Evolutionary conservation across 2,113 vertebrate species (phyloP).

Genomic region (Otocyon megalotis): DNA sequence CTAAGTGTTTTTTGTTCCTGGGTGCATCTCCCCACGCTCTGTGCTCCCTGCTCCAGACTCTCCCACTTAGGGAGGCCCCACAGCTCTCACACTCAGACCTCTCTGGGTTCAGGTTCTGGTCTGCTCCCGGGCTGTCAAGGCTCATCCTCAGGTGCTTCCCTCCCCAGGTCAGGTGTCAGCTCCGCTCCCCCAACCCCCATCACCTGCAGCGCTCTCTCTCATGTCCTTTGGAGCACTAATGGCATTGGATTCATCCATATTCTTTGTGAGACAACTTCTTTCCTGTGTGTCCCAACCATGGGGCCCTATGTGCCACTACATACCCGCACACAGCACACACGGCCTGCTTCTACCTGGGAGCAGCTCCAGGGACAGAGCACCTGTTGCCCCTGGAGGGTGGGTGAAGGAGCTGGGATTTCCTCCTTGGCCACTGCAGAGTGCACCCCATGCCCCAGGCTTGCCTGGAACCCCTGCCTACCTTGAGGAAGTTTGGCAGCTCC

Average conservation of each 20-base stretch:
- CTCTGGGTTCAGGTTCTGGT: neutral
- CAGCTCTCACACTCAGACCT: neutral
- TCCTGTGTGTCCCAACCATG: accelerated
- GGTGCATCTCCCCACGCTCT: accelerated
- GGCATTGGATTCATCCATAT: neutral
- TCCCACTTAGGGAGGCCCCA: neutral
- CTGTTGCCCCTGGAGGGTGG: neutral
- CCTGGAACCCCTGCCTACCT: conserved; percentile 58
- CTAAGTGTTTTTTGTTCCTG: neutral
- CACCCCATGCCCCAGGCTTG: neutral
- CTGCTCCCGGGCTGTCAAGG: neutral
- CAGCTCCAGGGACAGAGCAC: neutral
- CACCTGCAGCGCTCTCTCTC: neutral
- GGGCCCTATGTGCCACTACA: neutral
- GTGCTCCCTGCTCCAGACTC: neutral
- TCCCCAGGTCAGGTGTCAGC: neutral
- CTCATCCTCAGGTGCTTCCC: accelerated
- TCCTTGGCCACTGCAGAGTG: neutral
- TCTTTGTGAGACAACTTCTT: neutral
- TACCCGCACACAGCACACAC: accelerated
- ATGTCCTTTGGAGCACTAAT: accelerated
- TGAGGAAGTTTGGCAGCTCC: conserved; percentile 70
- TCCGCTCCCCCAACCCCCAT: no score
- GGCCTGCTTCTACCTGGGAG: accelerated
- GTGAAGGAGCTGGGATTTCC: neutral